Evolutionary conservation across 1,140 invertebrate species (phyloP).

Genomic region (Caenorhabditis elegans): DNA sequence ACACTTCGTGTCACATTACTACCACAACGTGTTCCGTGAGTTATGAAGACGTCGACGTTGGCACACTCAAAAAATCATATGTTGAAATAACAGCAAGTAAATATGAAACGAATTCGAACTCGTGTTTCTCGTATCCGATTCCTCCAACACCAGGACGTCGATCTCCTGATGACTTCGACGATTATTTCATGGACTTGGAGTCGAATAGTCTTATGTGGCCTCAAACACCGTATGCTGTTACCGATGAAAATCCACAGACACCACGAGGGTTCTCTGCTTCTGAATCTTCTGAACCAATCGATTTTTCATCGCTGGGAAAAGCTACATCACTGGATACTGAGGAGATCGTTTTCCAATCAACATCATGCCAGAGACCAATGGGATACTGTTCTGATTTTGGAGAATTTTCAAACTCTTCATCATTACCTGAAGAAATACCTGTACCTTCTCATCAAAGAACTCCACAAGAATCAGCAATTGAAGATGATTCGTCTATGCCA

Average conservation of each 20-base stretch:
- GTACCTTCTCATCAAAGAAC: too few relatives aligned
- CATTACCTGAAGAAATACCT: background rate
- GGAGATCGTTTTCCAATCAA: background rate
- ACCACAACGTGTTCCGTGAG: too few relatives aligned
- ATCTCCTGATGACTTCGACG: background rate
- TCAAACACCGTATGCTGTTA: background rate
- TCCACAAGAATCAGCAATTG: background rate
- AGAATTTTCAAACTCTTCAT: background rate
- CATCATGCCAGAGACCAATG: background rate
- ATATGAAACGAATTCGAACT: background rate
- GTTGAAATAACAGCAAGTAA: too few relatives aligned
- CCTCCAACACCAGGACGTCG: background rate
- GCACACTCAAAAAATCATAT: too few relatives aligned
- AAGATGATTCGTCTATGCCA: background rate
- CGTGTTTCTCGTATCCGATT: background rate
- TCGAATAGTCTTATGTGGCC: background rate
- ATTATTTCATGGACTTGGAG: slow-evolving; percentile 3
- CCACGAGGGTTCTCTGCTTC: background rate
- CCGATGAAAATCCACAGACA: background rate
- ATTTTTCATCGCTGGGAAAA: background rate
- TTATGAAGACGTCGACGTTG: too few relatives aligned
- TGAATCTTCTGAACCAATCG: background rate
- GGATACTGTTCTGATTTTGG: background rate
- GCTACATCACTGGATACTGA: too few relatives aligned
- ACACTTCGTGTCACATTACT: too few relatives aligned